Conservation (phyloP, 2,888 invertebrate species). For the Leucozona laternaria region DNA sequence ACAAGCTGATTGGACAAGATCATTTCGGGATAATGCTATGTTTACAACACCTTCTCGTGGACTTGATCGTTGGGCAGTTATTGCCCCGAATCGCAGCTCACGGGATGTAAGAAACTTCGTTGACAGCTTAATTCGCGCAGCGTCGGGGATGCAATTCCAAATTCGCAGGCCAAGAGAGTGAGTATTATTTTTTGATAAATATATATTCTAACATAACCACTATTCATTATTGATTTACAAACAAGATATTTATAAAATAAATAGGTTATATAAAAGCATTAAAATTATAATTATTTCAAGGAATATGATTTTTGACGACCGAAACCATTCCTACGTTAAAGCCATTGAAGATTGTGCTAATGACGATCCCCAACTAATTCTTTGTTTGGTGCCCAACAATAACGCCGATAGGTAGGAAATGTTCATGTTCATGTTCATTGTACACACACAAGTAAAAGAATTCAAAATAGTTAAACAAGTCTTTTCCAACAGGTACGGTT, state of each 20-base stretch:
- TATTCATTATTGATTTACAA: too few relatives aligned
- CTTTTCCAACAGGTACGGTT: constrained; percentile 86
- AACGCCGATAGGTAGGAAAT: constrained; percentile 86
- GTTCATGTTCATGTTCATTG: background rate
- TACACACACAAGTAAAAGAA: background rate
- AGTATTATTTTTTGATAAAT: constrained; percentile 65
- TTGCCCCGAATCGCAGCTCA: constrained; percentile 79
- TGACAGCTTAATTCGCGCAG: constrained; percentile 82
- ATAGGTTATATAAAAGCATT: background rate
- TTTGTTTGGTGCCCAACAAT: constrained; percentile 89
- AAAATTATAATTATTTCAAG: constrained; percentile 70
- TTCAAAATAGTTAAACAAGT: background rate
- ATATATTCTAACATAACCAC: too few relatives aligned
- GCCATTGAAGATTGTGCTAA: constrained; percentile 86
- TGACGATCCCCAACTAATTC: constrained; percentile 87
- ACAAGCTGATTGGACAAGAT: constrained; percentile 91
- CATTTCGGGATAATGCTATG: constrained; percentile 85
- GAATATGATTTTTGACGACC: constrained; percentile 85
- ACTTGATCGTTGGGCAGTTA: constrained; percentile 83
- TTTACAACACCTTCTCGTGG: constrained; percentile 81
- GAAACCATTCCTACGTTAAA: constrained; percentile 86
- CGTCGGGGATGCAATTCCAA: constrained; percentile 83
- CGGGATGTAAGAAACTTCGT: constrained; percentile 80
- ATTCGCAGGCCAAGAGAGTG: constrained; percentile 83
- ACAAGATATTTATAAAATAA: too few relatives aligned